Conservation (phyloP, 2,113 vertebrate genomes). For the Martes martes region DNA sequence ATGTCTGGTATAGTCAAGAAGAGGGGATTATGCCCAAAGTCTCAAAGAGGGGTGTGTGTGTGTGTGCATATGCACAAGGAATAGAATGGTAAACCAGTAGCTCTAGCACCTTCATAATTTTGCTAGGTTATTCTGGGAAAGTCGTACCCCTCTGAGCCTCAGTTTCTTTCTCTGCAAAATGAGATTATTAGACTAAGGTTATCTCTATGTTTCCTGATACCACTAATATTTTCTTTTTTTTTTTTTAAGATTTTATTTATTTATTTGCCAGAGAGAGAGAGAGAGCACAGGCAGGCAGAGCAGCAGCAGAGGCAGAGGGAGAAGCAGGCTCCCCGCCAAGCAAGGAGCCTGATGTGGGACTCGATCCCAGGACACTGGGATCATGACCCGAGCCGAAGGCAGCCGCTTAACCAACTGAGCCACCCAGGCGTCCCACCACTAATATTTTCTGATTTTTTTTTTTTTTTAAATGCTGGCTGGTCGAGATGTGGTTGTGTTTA, state of each 20-base stretch:
- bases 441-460: neutral
- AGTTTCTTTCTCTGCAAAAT: neutral
- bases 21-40: neutral
- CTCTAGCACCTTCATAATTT: neutral
- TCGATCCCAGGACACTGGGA: no score
- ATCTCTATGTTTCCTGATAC: neutral
- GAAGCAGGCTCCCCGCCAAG: no score
- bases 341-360: no score
- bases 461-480: neutral
- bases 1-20: neutral
- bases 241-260: no score
- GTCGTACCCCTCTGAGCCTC: neutral
- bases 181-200: neutral
- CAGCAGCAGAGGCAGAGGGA: no score
- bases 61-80: neutral
- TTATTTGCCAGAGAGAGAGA: no score
- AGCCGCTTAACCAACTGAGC: no score
- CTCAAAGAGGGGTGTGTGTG: neutral
- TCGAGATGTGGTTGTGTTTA: neutral
- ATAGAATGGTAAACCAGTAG: neutral
- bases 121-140: neutral
- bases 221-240: no score
- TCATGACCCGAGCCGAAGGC: no score
- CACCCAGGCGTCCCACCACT: no score
- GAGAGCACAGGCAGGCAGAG: no score